Conservation (phyloP, 2,113 vertebrate species). For the Leptocoma aspasia region DNA sequence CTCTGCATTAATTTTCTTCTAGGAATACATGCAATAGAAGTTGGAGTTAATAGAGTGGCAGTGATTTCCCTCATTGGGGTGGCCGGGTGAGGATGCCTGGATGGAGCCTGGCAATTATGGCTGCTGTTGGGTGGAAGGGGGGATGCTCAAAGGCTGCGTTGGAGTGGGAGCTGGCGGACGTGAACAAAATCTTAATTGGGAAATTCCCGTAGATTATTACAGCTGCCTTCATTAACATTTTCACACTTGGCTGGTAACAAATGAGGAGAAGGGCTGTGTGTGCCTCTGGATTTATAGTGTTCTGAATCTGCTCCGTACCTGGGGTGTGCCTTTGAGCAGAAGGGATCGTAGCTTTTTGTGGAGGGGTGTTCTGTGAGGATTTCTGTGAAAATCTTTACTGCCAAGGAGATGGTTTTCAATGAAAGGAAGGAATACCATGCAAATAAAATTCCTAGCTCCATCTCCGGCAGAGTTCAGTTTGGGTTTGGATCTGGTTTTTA, state of each 20-base stretch:
- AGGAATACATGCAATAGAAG: slow-evolving; percentile 49
- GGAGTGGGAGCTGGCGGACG: slow-evolving; percentile 83
- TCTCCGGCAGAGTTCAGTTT: neutral
- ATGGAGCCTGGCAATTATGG: slow-evolving; percentile 79
- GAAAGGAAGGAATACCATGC: neutral
- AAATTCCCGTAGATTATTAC: slow-evolving; percentile 87
- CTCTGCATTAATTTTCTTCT: slow-evolving; percentile 56
- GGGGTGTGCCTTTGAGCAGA: neutral
- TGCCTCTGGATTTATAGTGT: slow-evolving; percentile 79
- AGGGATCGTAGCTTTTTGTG: neutral
- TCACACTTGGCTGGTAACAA: slow-evolving; percentile 94
- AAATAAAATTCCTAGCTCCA: neutral
- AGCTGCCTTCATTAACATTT: slow-evolving; percentile 98
- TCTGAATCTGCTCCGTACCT: neutral
- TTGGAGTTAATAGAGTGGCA: slow-evolving; percentile 63
- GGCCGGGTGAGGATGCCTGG: slow-evolving; percentile 64
- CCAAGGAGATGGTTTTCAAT: neutral
- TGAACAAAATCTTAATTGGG: slow-evolving; percentile 87
- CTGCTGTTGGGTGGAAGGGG: slow-evolving; percentile 85
- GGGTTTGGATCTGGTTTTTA: neutral
- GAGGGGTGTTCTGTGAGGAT: neutral
- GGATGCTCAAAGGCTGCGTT: slow-evolving; percentile 81
- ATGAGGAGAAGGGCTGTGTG: slow-evolving; percentile 89
- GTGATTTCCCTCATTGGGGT: slow-evolving; percentile 59
- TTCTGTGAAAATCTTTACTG: neutral